Evolutionary conservation across 2,113 vertebrate species (phyloP).

Genomic region (Vidua chalybeata): DNA sequence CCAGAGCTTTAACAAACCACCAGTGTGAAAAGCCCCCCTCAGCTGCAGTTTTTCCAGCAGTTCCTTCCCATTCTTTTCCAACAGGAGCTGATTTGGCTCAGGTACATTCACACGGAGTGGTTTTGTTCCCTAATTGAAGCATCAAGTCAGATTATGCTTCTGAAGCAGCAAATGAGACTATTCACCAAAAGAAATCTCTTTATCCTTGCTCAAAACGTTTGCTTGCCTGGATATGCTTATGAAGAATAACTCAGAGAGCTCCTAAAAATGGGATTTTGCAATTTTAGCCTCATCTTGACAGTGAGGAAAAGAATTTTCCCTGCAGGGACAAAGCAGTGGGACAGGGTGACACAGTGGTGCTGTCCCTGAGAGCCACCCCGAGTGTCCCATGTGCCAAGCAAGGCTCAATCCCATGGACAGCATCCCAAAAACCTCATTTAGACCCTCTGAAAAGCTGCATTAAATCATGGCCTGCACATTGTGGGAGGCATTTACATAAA

Average conservation of each 20-base stretch:
- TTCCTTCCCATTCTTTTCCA: neutral
- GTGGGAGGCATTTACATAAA: neutral
- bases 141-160: neutral
- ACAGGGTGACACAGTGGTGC: neutral
- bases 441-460: neutral
- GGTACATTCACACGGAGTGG: neutral
- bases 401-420: neutral
- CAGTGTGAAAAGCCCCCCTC: neutral
- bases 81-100: neutral
- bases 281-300: neutral
- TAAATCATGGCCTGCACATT: neutral
- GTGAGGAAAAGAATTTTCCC: neutral
- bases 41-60: neutral
- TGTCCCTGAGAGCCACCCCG: neutral
- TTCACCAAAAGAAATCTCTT: neutral
- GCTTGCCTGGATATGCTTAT: neutral
- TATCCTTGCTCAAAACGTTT: neutral
- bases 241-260: neutral
- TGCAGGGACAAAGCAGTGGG: neutral
- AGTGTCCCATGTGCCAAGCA: neutral
- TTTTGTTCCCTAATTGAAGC: slow-evolving; percentile 32
- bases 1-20: neutral
- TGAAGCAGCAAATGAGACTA: slow-evolving; percentile 22
- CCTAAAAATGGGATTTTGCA: neutral
- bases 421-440: neutral